Conservation (phyloP, 2,888 invertebrate genomes). For the Drosophila peninsularis region DNA sequence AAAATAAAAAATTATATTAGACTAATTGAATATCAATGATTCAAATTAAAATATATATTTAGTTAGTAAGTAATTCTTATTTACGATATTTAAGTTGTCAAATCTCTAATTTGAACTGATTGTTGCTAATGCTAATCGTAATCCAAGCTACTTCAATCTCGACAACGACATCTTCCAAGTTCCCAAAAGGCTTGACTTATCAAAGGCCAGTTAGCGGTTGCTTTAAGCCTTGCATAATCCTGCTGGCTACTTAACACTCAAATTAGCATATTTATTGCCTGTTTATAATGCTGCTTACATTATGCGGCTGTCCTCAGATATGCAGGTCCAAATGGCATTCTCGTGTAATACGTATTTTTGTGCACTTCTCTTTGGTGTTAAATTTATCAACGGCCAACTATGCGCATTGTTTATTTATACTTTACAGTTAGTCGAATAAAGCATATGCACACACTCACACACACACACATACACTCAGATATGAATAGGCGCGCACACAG, state of each 20-base stretch:
- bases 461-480: neutral
- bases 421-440: constrained; percentile 36
- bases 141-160: neutral
- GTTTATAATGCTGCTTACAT: constrained; percentile 4
- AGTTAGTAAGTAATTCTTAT: no score
- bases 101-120: neutral
- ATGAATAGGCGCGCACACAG: constrained; percentile 7
- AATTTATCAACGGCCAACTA: constrained; percentile 45
- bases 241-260: constrained; percentile 9
- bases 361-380: constrained; percentile 37
- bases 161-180: neutral
- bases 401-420: constrained; percentile 65
- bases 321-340: neutral
- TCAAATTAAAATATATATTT: no score
- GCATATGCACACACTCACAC: constrained; percentile 43
- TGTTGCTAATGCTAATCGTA: neutral
- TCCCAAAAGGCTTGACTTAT: constrained; percentile 1
- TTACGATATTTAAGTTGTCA: neutral
- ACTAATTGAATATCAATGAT: no score
- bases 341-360: constrained; percentile 6
- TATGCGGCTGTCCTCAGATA: neutral
- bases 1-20: no score
- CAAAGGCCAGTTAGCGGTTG: neutral
- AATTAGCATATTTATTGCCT: constrained; percentile 42
- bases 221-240: constrained; percentile 6